Evolutionary conservation across 2,797 vertebrate species (phyloP), one percentile per base, ranked within the genome.

Genomic region (Gallirallus australis): DNA sequence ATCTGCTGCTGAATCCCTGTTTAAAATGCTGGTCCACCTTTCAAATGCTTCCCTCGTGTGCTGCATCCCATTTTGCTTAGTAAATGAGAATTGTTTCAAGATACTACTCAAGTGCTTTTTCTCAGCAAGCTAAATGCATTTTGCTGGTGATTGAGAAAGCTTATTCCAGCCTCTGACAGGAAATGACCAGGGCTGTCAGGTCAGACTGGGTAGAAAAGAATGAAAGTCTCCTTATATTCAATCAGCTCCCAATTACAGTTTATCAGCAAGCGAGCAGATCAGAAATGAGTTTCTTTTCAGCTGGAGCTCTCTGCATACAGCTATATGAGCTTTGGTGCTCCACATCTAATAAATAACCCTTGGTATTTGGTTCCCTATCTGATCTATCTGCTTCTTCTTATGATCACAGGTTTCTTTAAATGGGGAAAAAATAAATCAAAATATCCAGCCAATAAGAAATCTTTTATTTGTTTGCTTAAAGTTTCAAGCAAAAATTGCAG

Each of bases 81-180:
- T 87, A 97, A 96, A 97, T 96, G 90, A 96, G 64, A 96, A 97
- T 86, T 81, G 89, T 96, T 98, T 97, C 82, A 89, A 97, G 92
- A 92, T 94, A 91, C 70, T 82, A 72, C 31, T 88, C 39, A 94
- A 98, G 93, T 89, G 85, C 48, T 96, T 96, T 93, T 82, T 96
- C 94, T 96, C 90, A 96, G 90, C 89, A 96, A 97, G 95, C 81
- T 68, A 96, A 97, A 97, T 96, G 54, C 71, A 93, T 95, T 97
- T 95, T 83, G 54, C 39, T 79, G 31, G 63, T 96, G 95, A 96
- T 87, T 96, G 92, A 91, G 95, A 86, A 96, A 93, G 81, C 56
- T 54, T 72, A 2, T 96, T 97, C 84, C 85, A 96, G 64, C 54
- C 53, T 88, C 50, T 93, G 81, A 54, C 81, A 97, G 90, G 80